Base-by-base conservation (phyloP, 2,113 vertebrate genomes). In the Prionailurus bengalensis region DNA sequence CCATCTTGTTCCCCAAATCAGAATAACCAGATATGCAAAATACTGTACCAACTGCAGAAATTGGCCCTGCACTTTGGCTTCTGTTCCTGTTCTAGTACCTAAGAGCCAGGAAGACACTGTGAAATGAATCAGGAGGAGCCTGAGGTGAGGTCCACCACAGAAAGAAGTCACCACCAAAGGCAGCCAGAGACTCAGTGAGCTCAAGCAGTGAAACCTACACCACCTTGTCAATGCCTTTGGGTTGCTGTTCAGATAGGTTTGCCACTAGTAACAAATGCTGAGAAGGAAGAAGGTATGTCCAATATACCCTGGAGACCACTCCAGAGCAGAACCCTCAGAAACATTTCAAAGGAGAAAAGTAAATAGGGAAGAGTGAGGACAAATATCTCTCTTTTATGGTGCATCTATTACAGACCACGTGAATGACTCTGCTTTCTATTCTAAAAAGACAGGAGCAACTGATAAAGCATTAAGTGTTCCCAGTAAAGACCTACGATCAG, bases 271-370 rank as follows among this genome's bases (percentile, higher is more conserved):
- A 39, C 31, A 80, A 80, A 79, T 87, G 9, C 33, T 82, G 29
- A 97, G 45, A 94, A 87, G 51, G 42, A 95, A 98, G n/a, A 74
- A 33, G 29, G 55, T 85, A 85, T 33, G 21, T 29, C 23, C 71
- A 55, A 31, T 39, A 82, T 45, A 66, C 29, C 15, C 74, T 66
- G 9, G 36, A 85, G 13, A 27, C 33, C 33, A 55, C 65, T 89
- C 81, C 25, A 94, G 85, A 39, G 29, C 73, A 94, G 5, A 95
- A 33, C 1, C 16, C 65, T 97, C 58, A 94, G 42, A 90, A 92
- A 94, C 9, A 31, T 61, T 71, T n/a, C 66, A 93, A 88, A 91
- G 15, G 36, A 96, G 45, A 94, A 73, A 97, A 93, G 65, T 36
- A 68, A 83, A 94, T 33, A 93, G 33, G 91, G n/a, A 65, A 33